phyloP scores from a whole-genome alignment of 2,888 invertebrate genomes.

The Cerastis leucographa region DNA sequence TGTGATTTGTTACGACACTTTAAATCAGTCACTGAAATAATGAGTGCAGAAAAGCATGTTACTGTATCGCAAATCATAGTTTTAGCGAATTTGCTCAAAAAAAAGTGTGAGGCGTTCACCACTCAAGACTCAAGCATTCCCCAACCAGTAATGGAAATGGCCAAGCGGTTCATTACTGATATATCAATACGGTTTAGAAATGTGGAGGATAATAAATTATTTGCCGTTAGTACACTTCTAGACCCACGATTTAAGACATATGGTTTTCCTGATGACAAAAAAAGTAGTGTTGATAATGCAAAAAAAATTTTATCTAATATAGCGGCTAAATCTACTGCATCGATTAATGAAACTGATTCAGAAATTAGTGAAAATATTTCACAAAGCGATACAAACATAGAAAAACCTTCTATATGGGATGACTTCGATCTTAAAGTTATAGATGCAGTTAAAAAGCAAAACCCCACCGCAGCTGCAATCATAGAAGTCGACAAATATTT shows the following conservation, averaged over 20 bases:
- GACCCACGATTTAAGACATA: conserved; percentile 16
- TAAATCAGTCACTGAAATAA: conserved; percentile 22
- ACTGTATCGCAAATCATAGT: conserved; percentile 23
- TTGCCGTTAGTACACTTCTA: conserved; percentile 12
- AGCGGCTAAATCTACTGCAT: conserved; percentile 1
- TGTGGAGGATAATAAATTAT: conserved; percentile 15
- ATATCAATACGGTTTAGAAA: conserved; percentile 9
- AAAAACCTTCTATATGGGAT: conserved; percentile 12
- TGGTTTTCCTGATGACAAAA: conserved; percentile 23
- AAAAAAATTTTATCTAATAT: conserved; percentile 22
- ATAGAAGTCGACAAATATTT: conserved; percentile 30
- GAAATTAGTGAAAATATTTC: background rate
- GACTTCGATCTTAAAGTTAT: conserved; percentile 5
- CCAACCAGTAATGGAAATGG: conserved; percentile 8
- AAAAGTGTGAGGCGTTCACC: conserved; percentile 14
- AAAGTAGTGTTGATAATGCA: conserved; percentile 9
- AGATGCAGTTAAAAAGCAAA: conserved; percentile 12
- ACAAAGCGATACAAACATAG: background rate
- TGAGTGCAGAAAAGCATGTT: conserved; percentile 19
- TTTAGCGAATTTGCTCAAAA: conserved; percentile 18
- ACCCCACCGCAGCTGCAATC: background rate
- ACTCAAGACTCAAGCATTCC: background rate
- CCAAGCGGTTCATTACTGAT: background rate
- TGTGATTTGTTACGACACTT: conserved; percentile 5
- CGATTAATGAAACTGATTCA: background rate